phyloP scores from a whole-genome alignment of 2,888 invertebrate genomes.

The Orthosia gothica region DNA sequence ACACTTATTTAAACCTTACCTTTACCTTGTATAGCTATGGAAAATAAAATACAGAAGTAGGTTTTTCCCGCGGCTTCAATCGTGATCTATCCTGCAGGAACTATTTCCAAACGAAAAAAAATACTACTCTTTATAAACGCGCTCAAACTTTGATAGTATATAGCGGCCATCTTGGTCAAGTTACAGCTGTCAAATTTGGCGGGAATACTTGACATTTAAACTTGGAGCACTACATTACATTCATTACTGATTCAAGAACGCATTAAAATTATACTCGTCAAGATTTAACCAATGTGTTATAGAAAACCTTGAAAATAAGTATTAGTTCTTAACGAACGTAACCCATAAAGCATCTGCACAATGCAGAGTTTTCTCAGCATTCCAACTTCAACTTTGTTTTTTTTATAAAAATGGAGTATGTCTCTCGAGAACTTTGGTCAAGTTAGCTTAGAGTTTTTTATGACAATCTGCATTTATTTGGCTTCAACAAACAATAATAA shows the following conservation, averaged over 20 bases:
- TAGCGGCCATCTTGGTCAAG: not conserved
- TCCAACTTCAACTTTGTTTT: not conserved
- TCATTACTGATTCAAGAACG: not conserved
- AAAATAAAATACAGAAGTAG: not conserved
- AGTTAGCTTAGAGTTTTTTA: slow-evolving; percentile 1
- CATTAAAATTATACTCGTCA: not conserved
- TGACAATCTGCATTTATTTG: slow-evolving; percentile 24
- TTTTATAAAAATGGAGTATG: slow-evolving; percentile 10
- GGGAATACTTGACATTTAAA: not conserved
- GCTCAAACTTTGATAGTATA: not conserved
- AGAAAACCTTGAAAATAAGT: not conserved
- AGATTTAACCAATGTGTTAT: not conserved
- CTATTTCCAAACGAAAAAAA: too few species aligned
- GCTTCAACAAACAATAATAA: not conserved
- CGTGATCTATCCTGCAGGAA: too few species aligned
- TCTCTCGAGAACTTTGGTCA: not conserved
- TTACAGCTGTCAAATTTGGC: not conserved
- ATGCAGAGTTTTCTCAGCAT: slow-evolving; percentile 1
- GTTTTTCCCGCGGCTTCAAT: too few species aligned
- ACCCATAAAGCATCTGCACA: not conserved
- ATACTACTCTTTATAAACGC: too few species aligned
- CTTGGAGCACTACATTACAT: too few species aligned
- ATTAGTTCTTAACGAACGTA: not conserved
- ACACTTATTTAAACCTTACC: not conserved
- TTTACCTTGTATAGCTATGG: not conserved